Percentiles rank a stretch among this genome's conserved stretches.
phyloP scores from a whole-genome alignment of 2,888 invertebrate genomes.

The Glaucopsyche alexis region DNA sequence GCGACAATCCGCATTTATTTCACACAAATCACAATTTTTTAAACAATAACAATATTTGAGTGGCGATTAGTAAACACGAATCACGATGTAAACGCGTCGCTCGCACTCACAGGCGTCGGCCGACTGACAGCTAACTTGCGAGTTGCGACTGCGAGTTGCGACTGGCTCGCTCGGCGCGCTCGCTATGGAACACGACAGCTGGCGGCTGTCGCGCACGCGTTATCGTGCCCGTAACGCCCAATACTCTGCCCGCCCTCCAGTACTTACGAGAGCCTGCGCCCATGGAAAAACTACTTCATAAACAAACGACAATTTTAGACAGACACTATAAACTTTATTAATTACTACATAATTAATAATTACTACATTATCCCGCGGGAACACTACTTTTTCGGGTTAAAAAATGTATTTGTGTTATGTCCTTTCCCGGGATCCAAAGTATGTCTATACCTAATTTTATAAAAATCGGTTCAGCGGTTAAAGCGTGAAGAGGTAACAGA shows the following conservation, averaged over 20 bases:
- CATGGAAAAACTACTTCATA: no score
- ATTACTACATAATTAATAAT: no score
- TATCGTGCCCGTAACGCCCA: not conserved
- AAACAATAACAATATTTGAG: not conserved
- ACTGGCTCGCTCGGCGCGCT: not conserved
- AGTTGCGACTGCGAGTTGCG: not conserved
- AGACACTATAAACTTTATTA: no score
- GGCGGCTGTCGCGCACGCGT: not conserved
- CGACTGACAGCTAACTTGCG: not conserved
- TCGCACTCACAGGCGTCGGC: not conserved
- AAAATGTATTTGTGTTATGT: no score
- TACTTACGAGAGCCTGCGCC: no score
- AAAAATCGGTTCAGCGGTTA: no score
- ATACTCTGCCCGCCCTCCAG: not conserved
- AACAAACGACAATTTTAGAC: no score
- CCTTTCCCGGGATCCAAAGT: no score
- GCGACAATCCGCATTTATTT: conserved; percentile 2
- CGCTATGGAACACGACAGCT: not conserved
- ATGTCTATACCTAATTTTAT: no score
- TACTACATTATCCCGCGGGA: no score
- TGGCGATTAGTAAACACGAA: not conserved
- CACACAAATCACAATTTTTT: not conserved
- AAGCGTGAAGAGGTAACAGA: no score
- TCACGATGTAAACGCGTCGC: not conserved
- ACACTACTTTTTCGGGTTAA: no score